Evolutionary conservation across 2,113 vertebrate species (phyloP), one percentile per base, ranked within the genome.

Genomic region (Solea senegalensis): DNA sequence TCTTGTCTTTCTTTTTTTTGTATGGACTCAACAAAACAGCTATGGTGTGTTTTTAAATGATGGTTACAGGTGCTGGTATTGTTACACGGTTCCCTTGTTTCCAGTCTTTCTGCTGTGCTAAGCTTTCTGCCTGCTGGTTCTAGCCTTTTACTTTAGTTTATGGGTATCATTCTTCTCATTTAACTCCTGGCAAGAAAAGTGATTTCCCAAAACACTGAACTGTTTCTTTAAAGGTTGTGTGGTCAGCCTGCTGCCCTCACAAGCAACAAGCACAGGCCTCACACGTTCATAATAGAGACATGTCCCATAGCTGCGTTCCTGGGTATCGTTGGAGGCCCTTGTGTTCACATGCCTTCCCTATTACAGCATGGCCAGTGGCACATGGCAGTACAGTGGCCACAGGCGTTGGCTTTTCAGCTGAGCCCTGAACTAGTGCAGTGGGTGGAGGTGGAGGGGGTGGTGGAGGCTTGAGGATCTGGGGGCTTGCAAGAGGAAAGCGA

Each of bases 391-490:
- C 80, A 85, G 72, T 84, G 78, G 76, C 92, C 70, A 60, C 82
- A 88, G 89, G 89, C 83, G 44, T 89, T 88, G 81, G 85, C 82
- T 87, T 90, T 81, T 91, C 86, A 92, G 88, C 86, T 86, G 78
- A 90, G 85, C 80, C 74, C 73, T 88, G 82, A 90, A 88, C 83
- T 86, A 88, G 83, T 74, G 84, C 69, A 80, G 64, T 80, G 74
- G 43, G 70, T 74, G 76, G 78, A 45, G 61, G 57, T 28, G 61
- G 67, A 28, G 75, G 80, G 59, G 76, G 83, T 28, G 61, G 67
- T 39, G 75, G 80, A 62, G 76, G 83, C 16, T 15, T 63, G 71
- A 57, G 81, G 82, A 75, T 78, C 66, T 40, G 66, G 44, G 66
- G 66, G 55, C 0, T 70, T 54, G 41, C 66, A 28, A 44, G 49